A percentile compares a stretch with the other conserved stretches of the same genome.
phyloP scores from a whole-genome alignment of 1,140 invertebrate genomes.

The Nasonia vitripennis region DNA sequence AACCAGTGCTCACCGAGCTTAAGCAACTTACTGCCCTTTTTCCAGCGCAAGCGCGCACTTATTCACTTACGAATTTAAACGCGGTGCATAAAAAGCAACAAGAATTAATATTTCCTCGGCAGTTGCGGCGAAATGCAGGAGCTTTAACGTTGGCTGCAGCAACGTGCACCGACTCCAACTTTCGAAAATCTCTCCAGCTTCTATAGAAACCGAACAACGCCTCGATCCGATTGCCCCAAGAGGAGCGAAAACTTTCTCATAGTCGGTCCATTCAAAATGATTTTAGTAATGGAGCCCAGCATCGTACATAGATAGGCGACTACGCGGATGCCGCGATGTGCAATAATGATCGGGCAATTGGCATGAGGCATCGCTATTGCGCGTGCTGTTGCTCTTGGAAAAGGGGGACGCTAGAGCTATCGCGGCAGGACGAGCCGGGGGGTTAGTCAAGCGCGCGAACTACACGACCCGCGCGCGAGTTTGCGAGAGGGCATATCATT shows the following conservation, averaged over 20 bases:
- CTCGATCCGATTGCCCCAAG: too few relatives aligned
- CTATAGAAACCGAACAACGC: too few relatives aligned
- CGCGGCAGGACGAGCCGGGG: neutral
- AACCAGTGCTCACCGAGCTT: neutral
- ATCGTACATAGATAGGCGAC: neutral
- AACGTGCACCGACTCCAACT: too few relatives aligned
- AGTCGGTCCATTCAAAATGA: neutral
- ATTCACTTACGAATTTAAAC: neutral
- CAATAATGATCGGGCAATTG: constrained; percentile 41
- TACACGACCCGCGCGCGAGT: neutral
- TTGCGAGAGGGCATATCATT: constrained; percentile 25
- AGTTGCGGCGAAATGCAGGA: neutral
- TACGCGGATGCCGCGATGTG: neutral
- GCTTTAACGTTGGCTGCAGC: neutral
- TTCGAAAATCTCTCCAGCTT: too few relatives aligned
- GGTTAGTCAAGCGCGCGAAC: constrained; percentile 30
- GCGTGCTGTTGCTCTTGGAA: neutral
- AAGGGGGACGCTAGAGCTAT: neutral
- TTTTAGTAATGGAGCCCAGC: neutral
- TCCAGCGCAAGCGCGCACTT: neutral
- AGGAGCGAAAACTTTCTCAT: neutral
- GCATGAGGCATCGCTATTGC: neutral
- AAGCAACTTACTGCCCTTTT: neutral
- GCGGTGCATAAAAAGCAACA: neutral
- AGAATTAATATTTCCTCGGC: neutral